A percentile compares a stretch with the other conserved stretches of the same genome.
Conservation (phyloP, 2,797 vertebrate genomes). For the Calcarius lapponicus region DNA sequence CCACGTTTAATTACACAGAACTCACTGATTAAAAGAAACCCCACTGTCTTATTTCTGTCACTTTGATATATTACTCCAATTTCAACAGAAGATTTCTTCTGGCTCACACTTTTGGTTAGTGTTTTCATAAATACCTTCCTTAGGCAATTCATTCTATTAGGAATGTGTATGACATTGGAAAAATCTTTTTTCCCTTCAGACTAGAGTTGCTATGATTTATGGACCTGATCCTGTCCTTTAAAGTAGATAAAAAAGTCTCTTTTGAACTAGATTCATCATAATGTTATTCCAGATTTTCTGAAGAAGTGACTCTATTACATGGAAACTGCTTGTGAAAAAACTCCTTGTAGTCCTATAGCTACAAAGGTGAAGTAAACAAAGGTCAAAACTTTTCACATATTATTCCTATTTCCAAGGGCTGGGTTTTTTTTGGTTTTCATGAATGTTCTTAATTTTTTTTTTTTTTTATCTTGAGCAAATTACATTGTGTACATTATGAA, state of each 20-base stretch:
- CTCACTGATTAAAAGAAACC: conserved; percentile 46
- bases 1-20: conserved; percentile 36
- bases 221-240: conserved; percentile 12
- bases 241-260: conserved; percentile 21
- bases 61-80: conserved; percentile 56
- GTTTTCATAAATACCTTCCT: conserved; percentile 56
- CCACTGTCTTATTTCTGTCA: conserved; percentile 53
- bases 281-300: conserved; percentile 1
- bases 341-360: background rate
- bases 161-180: conserved; percentile 27
- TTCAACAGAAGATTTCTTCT: conserved; percentile 23
- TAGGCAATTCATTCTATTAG: conserved; percentile 35
- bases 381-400: background rate
- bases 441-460: background rate
- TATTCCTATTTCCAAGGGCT: background rate
- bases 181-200: conserved; percentile 25
- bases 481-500: background rate
- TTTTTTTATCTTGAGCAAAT: background rate
- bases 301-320: conserved; percentile 28
- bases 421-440: background rate
- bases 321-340: background rate
- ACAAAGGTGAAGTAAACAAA: background rate
- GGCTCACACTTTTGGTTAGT: conserved; percentile 24
- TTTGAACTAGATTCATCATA: background rate
- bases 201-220: conserved; percentile 32